phyloP scores from a whole-genome alignment of 1,140 invertebrate genomes.

The Leptonema lineaticorne region DNA sequence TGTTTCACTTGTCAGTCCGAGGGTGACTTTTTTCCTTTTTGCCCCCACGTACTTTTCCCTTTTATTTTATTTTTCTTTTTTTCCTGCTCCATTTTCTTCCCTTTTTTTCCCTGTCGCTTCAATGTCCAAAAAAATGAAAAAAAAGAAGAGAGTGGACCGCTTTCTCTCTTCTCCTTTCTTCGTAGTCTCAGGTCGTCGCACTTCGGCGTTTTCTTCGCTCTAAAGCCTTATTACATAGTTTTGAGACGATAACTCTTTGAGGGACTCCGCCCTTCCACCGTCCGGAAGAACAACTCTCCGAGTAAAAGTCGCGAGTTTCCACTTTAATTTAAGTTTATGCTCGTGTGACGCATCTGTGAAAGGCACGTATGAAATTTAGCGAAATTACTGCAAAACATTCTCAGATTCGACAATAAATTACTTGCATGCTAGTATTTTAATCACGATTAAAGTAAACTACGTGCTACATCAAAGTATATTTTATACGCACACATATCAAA shows the following conservation, averaged over 20 bases:
- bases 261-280: not conserved
- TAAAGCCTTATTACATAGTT: constrained; percentile 13
- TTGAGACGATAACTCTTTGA: constrained; percentile 1
- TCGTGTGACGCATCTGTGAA: constrained; percentile 9
- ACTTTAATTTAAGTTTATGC: constrained; percentile 1
- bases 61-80: not conserved
- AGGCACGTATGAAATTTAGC: constrained; percentile 11
- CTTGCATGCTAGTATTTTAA: not conserved
- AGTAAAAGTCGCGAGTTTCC: not conserved
- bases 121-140: not conserved
- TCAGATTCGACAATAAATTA: not conserved
- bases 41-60: too few relatives aligned
- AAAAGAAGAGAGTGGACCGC: not conserved
- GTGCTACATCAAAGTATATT: too few relatives aligned
- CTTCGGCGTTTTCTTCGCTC: too few relatives aligned
- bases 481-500: too few relatives aligned
- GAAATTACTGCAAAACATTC: constrained; percentile 6
- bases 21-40: constrained; percentile 10
- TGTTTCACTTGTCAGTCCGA: constrained; percentile 22
- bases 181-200: too few relatives aligned
- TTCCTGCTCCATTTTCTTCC: not conserved
- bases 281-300: not conserved
- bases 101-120: not conserved
- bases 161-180: not conserved
- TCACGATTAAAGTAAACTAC: not conserved